phyloP scores from a whole-genome alignment of 2,888 invertebrate genomes.

The Glyphotaelius pellucidus region DNA sequence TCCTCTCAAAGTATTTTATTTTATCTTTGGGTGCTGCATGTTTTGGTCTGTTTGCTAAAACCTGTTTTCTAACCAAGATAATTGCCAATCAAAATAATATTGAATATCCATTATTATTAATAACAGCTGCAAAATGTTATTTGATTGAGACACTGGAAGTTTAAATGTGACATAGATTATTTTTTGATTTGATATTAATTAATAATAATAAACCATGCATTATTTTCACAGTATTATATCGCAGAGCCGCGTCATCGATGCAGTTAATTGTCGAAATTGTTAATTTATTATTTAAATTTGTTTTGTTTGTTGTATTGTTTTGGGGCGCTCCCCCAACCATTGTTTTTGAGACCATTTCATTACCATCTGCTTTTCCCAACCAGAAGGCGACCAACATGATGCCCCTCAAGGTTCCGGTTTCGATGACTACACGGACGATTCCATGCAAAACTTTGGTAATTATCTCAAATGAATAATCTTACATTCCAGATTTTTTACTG shows the following conservation, averaged over 20 bases:
- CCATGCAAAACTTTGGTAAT: not conserved
- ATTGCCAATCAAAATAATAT: not conserved
- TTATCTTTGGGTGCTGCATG: not conserved
- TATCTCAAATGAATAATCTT: not conserved
- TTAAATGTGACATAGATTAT: not conserved
- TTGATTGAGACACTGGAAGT: not conserved
- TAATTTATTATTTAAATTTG: not conserved
- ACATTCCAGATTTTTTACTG: not conserved
- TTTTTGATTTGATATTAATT: not conserved
- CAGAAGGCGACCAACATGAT: conserved; percentile 37
- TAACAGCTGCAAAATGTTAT: not conserved
- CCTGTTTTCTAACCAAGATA: not conserved
- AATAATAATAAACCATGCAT: not conserved
- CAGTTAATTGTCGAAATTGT: not conserved
- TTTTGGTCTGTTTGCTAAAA: not conserved
- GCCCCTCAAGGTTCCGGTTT: not conserved
- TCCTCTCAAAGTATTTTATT: no score
- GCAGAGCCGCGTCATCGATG: not conserved
- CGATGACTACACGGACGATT: conserved; percentile 35
- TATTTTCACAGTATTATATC: not conserved
- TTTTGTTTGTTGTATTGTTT: not conserved
- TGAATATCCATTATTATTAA: not conserved
- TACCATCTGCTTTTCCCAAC: conserved; percentile 37
- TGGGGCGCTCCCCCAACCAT: not conserved
- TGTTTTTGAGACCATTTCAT: conserved; percentile 3